phyloP scores from a whole-genome alignment of 2,113 vertebrate species.

The Pipa parva region DNA sequence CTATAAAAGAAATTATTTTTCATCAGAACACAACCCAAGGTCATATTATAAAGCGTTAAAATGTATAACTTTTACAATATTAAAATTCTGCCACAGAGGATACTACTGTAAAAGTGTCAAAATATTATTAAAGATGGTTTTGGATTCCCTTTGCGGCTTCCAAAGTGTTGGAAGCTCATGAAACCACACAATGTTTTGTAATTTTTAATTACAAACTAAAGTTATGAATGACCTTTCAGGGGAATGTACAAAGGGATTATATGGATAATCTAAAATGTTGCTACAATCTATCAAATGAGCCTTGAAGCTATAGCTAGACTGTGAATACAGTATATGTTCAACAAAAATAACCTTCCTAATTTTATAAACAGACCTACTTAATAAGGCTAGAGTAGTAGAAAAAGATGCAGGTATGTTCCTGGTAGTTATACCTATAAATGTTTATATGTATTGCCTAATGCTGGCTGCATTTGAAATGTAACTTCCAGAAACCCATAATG shows the following conservation, averaged over 20 bases:
- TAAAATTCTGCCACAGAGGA: background rate
- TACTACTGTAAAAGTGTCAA: background rate
- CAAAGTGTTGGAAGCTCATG: background rate
- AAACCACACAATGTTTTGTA: background rate
- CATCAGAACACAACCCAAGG: too few relatives aligned
- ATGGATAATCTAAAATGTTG: background rate
- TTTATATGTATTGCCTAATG: too few relatives aligned
- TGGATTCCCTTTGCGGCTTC: background rate
- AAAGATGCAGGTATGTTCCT: too few relatives aligned
- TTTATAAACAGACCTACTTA: too few relatives aligned
- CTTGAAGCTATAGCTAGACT: too few relatives aligned
- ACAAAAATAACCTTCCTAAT: too few relatives aligned
- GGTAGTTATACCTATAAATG: too few relatives aligned
- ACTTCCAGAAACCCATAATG: too few relatives aligned
- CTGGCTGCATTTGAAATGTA: too few relatives aligned
- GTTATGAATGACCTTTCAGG: background rate
- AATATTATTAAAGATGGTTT: background rate
- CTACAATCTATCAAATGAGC: conserved; percentile 22
- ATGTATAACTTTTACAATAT: background rate
- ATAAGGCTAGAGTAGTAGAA: too few relatives aligned
- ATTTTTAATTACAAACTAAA: background rate
- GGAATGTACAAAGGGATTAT: background rate
- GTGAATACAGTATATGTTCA: too few relatives aligned
- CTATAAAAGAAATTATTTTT: too few relatives aligned
- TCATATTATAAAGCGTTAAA: background rate